Percentiles rank a stretch among this genome's conserved stretches.
Evolutionary conservation across 2,888 invertebrate species (phyloP).

Genomic region (Opisthograptis luteolata): DNA sequence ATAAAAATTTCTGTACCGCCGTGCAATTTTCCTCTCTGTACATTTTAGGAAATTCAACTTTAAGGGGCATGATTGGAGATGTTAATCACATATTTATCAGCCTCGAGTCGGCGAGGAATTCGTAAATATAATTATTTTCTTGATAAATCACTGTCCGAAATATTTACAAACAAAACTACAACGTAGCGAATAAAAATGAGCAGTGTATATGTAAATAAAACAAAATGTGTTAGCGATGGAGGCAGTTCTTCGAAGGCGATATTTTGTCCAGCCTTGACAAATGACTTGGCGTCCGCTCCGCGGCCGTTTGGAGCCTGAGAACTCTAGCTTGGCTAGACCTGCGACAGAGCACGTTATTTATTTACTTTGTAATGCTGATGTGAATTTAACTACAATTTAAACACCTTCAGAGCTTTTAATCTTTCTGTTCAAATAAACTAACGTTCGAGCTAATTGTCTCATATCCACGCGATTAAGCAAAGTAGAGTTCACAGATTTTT

Average conservation of each 20-base stretch:
- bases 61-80: conserved; percentile 36
- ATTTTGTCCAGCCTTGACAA: conserved; percentile 49
- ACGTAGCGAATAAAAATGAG: conserved; percentile 48
- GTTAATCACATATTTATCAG: conserved; percentile 30
- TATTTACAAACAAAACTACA: conserved; percentile 47
- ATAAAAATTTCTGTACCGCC: conserved; percentile 3
- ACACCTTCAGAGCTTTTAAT: conserved; percentile 4
- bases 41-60: conserved; percentile 18
- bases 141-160: conserved; percentile 48
- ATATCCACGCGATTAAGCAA: no score
- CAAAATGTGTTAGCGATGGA: conserved; percentile 47
- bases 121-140: conserved; percentile 45
- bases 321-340: conserved; percentile 7
- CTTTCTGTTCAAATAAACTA: neutral
- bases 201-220: conserved; percentile 54
- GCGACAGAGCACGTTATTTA: neutral
- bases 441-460: neutral
- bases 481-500: no score
- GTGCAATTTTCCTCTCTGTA: conserved; percentile 10
- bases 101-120: conserved; percentile 35
- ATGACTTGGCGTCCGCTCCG: conserved; percentile 37
- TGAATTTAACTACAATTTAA: conserved; percentile 10
- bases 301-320: conserved; percentile 17
- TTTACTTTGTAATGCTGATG: conserved; percentile 3
- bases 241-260: conserved; percentile 55